Evolutionary conservation across 2,888 invertebrate species (phyloP), one percentile per base, ranked within the genome.

Genomic region (Parnassius orleans): DNA sequence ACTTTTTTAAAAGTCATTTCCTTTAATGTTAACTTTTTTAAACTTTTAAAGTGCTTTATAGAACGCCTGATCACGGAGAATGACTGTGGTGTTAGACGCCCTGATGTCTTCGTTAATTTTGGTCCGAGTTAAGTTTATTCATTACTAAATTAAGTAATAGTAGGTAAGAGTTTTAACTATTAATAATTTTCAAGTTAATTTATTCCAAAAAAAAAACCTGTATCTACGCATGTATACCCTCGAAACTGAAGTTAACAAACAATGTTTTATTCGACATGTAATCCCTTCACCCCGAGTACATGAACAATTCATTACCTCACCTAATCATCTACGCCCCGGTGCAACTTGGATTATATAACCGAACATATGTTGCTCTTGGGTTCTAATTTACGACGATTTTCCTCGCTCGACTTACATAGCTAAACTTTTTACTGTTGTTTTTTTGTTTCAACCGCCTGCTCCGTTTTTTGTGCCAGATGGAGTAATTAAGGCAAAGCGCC

Each of bases 341-440:
- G 60, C 47, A 60, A 55, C 57, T 54, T 41, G 50, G 43, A 43
- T 41, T 58, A 59, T 54, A 51, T 55, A 55, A 58, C 57, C 57
- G 46, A 58, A 55, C 76, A 74, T 69, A 72, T 75, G 74, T 69
- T 66, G 69, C 72, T 66, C 65, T 70, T 73, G 73, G 76, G 76
- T 73, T 74, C 73, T 73, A 86, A 86, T 87, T 85, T 86, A 85
- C 76, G 64, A 63, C 85, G 74, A 87, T 87, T 87, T 81, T 83
- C 84, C 74, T 78, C 86, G 86, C 79, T 73, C 74, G 73, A 71
- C 74, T 77, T 78, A 75, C 74, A 71, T 80, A 78, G 70, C 66
- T 72, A 65, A n/a, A 63, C 61, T 69, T 71, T 77, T 72, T 70
- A 68, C 66, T 64, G 67, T 33, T 62, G 69, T 72, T 46, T 46